These are phyloP conservation scores for Brachionus calyciflorus DNA, from an alignment of 1,140 invertebrate genomes.

Conservation along the genomic window DNA sequence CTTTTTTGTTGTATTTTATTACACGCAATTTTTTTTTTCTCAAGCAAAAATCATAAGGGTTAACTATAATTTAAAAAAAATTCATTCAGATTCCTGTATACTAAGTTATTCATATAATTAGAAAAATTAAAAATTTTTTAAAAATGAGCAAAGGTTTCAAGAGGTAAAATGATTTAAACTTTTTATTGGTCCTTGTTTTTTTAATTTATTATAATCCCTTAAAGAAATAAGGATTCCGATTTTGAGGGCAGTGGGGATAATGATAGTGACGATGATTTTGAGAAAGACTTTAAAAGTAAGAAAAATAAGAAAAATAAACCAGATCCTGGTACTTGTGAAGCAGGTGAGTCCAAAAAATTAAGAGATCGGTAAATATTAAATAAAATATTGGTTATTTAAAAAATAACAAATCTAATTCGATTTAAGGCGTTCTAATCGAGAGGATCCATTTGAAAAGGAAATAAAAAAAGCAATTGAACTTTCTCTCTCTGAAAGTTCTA, in stretches of 20 bases:
- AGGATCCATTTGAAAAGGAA: slow-evolving; percentile 4
- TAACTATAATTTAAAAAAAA: too few relatives aligned
- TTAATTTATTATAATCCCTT: background rate
- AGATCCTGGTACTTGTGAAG: background rate
- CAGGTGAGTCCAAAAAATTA: too few relatives aligned
- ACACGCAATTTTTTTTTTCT: too few relatives aligned
- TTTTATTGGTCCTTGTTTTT: too few relatives aligned
- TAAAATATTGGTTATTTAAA: background rate
- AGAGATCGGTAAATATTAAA: background rate
- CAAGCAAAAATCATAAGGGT: too few relatives aligned
- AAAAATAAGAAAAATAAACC: slow-evolving; percentile 1
- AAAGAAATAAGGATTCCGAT: slow-evolving; percentile 23
- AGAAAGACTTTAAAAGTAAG: slow-evolving; percentile 36
- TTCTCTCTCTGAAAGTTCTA: too few relatives aligned
- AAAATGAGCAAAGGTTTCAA: slow-evolving; percentile 42
- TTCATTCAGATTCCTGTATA: too few relatives aligned
- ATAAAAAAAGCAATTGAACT: slow-evolving; percentile 41
- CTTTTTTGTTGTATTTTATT: too few relatives aligned
- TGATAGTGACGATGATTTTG: slow-evolving; percentile 17
- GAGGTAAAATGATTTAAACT: background rate
- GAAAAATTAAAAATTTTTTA: background rate
- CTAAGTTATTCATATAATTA: too few relatives aligned
- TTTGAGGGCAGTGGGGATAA: background rate
- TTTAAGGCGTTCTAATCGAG: background rate
- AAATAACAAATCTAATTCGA: background rate